Percentiles rank a stretch among this genome's conserved stretches.
phyloP scores from a whole-genome alignment of 1,140 invertebrate genomes.

The Linepithema humile region DNA sequence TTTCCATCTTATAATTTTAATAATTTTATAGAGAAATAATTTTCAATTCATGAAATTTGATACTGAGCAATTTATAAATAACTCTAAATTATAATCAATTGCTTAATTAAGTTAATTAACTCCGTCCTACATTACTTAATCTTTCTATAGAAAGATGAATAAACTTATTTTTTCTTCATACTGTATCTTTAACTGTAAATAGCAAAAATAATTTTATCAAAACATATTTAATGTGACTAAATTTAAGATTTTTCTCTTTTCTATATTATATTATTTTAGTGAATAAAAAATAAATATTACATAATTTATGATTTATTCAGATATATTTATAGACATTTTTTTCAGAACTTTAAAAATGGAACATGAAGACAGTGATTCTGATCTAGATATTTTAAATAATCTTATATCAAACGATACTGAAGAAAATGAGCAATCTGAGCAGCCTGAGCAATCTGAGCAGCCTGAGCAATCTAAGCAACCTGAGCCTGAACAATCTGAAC shows the following conservation, averaged over 20 bases:
- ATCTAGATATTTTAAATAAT: conserved; percentile 76
- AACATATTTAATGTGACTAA: not conserved
- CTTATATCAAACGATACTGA: conserved; percentile 71
- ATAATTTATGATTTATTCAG: too few relatives aligned
- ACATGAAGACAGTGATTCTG: conserved; percentile 71
- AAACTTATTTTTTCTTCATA: not conserved
- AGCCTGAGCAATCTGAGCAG: conserved; percentile 2
- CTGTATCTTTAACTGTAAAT: conserved; percentile 4
- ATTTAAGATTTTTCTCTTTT: not conserved
- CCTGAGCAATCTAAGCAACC: conserved; percentile 1
- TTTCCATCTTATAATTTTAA: not conserved
- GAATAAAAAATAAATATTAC: too few relatives aligned
- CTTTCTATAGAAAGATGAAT: not conserved
- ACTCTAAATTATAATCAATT: conserved; percentile 7
- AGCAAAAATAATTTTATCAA: not conserved
- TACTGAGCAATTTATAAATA: not conserved
- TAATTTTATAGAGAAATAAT: not conserved
- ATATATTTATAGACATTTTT: too few relatives aligned
- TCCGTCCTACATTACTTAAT: conserved; percentile 6
- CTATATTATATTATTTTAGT: not conserved
- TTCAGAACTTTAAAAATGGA: conserved; percentile 65
- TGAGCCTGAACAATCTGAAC: conserved; percentile 1
- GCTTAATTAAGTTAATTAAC: conserved; percentile 10
- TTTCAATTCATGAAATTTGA: not conserved
- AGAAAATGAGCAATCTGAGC: conserved; percentile 18